Percentiles rank a stretch among this genome's conserved stretches.
Conservation (phyloP, 2,113 vertebrate genomes). For the Campylomormyrus tamandua region DNA sequence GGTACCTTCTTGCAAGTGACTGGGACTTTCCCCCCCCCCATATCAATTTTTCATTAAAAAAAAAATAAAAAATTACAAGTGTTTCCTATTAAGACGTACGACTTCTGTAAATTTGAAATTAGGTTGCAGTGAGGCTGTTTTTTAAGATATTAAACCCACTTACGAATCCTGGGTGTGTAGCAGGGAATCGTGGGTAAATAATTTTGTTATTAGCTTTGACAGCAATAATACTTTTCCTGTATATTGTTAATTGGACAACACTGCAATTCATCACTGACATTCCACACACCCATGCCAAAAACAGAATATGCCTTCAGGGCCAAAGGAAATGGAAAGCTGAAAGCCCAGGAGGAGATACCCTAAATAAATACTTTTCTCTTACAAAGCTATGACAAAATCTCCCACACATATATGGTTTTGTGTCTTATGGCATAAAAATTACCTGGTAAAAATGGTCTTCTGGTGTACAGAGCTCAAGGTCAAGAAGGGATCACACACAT, state of each 20-base stretch:
- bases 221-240: background rate
- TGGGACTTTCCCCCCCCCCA: background rate
- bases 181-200: background rate
- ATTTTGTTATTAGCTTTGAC: background rate
- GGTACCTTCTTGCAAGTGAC: background rate
- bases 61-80: background rate
- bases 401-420: background rate
- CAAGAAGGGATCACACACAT: background rate
- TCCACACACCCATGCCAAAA: background rate
- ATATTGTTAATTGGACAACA: background rate
- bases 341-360: background rate
- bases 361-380: background rate
- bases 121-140: background rate
- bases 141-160: background rate
- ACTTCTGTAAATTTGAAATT: background rate
- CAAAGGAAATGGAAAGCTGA: background rate
- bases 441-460: background rate
- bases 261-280: background rate
- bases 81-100: background rate
- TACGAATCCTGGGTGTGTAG: background rate
- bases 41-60: background rate
- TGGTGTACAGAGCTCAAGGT: background rate
- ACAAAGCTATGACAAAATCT: background rate
- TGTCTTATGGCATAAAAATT: background rate
- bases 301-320: background rate